A percentile compares a stretch with the other conserved stretches of the same genome.
Evolutionary conservation across 2,888 invertebrate species (phyloP).

Genomic region (Drosophila neutralis): DNA sequence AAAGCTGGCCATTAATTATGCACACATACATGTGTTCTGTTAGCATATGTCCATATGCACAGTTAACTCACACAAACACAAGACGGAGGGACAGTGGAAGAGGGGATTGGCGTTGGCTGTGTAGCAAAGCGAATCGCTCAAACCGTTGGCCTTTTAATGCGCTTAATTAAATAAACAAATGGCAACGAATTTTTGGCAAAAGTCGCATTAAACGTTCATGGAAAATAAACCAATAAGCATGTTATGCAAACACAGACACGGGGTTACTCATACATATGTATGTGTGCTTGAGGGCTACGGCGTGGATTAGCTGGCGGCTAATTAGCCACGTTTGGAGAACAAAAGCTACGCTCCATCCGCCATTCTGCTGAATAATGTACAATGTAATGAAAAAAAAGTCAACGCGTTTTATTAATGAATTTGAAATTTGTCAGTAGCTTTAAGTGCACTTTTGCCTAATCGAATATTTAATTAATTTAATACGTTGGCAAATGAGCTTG

Average conservation of each 20-base stretch:
- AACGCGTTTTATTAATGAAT: constrained; percentile 39
- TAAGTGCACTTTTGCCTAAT: constrained; percentile 52
- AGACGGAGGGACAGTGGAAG: not conserved
- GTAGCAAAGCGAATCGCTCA: constrained; percentile 24
- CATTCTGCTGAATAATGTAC: constrained; percentile 15
- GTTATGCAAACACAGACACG: constrained; percentile 21
- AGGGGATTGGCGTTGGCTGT: constrained; percentile 9
- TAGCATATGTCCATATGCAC: constrained; percentile 57
- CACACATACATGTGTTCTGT: constrained; percentile 47
- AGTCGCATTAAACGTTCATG: constrained; percentile 56
- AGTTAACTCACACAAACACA: constrained; percentile 5
- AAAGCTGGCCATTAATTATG: constrained; percentile 72
- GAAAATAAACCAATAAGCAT: constrained; percentile 40
- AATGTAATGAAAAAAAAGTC: constrained; percentile 12
- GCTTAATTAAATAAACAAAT: constrained; percentile 81
- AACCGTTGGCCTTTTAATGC: constrained; percentile 65
- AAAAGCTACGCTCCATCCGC: not conserved
- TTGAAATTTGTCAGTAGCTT: constrained; percentile 29
- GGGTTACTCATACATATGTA: constrained; percentile 3
- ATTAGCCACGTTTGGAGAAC: constrained; percentile 24
- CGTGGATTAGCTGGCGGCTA: constrained; percentile 30
- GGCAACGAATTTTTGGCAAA: constrained; percentile 49
- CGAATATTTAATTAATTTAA: constrained; percentile 77
- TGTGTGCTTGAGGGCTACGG: not conserved
- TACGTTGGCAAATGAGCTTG: constrained; percentile 58